Conservation (phyloP, 1,140 invertebrate genomes). For the Prorops nasuta region DNA sequence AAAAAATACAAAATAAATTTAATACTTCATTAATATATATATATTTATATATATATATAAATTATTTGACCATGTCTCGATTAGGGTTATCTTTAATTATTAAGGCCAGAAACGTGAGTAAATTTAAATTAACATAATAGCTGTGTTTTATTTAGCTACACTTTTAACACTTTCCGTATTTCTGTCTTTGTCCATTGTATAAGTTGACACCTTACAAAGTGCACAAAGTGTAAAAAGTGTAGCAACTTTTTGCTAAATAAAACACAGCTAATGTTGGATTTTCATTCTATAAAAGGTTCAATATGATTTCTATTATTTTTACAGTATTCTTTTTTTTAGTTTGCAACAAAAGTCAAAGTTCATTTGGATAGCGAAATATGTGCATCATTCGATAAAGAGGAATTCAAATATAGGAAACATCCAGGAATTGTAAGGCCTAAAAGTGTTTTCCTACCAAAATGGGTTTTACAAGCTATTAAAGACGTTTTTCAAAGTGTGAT, state of each 20-base stretch:
- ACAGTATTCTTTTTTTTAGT: too few relatives aligned
- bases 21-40: background rate
- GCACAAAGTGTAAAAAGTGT: too few relatives aligned
- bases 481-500: slow-evolving; percentile 55
- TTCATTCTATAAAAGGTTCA: background rate
- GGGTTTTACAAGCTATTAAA: slow-evolving; percentile 59
- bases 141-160: background rate
- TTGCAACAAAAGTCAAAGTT: slow-evolving; percentile 51
- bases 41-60: background rate
- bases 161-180: too few relatives aligned
- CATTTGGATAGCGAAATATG: slow-evolving; percentile 55
- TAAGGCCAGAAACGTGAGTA: background rate
- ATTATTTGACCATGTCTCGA: slow-evolving; percentile 2
- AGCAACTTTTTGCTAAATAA: too few relatives aligned
- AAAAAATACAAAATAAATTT: background rate
- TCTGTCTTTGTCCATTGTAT: too few relatives aligned
- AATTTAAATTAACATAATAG: background rate
- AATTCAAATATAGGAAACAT: slow-evolving; percentile 67
- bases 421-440: slow-evolving; percentile 62
- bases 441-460: slow-evolving; percentile 58
- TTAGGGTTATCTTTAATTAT: background rate
- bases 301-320: too few relatives aligned
- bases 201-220: too few relatives aligned
- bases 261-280: background rate
- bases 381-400: slow-evolving; percentile 58